Conservation (phyloP, 2,888 invertebrate genomes). For the Lasioglossum malachurum region DNA sequence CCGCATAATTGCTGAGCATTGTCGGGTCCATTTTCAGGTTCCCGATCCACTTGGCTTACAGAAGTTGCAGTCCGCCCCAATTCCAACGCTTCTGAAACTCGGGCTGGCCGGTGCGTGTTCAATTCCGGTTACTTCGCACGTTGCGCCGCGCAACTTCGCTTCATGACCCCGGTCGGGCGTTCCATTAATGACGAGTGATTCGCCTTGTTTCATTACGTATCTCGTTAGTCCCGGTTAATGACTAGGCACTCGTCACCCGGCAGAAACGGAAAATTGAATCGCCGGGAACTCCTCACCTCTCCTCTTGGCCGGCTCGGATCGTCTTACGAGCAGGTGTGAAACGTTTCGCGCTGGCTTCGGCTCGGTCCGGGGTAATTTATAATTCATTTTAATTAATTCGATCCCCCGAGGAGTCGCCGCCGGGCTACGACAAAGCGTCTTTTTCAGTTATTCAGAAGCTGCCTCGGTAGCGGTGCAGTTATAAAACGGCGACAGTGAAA, state of each 20-base stretch:
- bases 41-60: conserved; percentile 14
- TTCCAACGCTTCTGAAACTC: not conserved
- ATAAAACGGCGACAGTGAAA: not conserved
- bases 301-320: not conserved
- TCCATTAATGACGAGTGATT: conserved; percentile 44
- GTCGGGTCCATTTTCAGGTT: not conserved
- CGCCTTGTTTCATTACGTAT: conserved; percentile 37
- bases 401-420: not conserved
- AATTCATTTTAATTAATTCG: conserved; percentile 17
- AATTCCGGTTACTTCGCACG: conserved; percentile 6
- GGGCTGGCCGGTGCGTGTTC: not conserved
- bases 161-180: not conserved
- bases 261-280: conserved; percentile 3
- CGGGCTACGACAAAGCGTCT: not conserved
- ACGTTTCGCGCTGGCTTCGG: not conserved
- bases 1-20: conserved; percentile 24
- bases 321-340: not conserved
- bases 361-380: not conserved
- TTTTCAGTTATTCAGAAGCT: conserved; percentile 11
- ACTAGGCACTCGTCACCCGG: not conserved
- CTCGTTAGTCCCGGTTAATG: conserved; percentile 36
- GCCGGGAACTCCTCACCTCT: not conserved
- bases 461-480: not conserved
- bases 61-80: conserved; percentile 6
- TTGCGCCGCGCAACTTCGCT: not conserved